These are phyloP conservation scores for Rotaria macrura DNA, from an alignment of 2,888 invertebrate genomes.

Conservation along the genomic window DNA sequence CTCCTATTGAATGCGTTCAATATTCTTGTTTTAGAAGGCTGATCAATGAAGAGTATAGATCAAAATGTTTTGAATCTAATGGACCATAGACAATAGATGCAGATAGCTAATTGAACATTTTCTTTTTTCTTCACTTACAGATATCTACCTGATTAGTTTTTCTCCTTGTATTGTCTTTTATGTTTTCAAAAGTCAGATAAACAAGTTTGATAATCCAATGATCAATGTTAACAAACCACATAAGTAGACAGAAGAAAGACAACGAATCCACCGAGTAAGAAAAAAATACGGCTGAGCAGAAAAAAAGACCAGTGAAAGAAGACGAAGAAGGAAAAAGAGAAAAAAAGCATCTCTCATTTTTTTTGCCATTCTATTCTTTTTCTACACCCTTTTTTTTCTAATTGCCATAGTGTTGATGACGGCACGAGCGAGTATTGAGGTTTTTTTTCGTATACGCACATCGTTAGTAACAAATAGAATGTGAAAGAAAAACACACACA, in stretches of 20 bases:
- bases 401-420: not conserved
- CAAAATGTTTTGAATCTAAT: not conserved
- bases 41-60: not conserved
- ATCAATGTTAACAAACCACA: slow-evolving; percentile 19
- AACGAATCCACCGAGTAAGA: not conserved
- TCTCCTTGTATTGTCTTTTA: not conserved
- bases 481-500: not conserved
- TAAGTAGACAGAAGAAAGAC: not conserved
- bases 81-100: not conserved
- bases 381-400: not conserved
- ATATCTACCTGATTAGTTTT: not conserved
- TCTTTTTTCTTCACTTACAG: not conserved
- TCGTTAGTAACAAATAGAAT: not conserved
- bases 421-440: not conserved
- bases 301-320: not conserved
- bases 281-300: not conserved
- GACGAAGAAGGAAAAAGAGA: not conserved
- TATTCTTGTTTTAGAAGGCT: not conserved
- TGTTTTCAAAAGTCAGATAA: not conserved
- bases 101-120: not conserved
- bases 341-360: not conserved
- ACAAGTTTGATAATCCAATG: slow-evolving; percentile 9
- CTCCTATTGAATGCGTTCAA: not conserved
- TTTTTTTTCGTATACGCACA: not conserved
- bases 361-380: not conserved